Evolutionary conservation across 2,113 vertebrate genomes (phyloP).

Genomic region (Mobula birostris): DNA sequence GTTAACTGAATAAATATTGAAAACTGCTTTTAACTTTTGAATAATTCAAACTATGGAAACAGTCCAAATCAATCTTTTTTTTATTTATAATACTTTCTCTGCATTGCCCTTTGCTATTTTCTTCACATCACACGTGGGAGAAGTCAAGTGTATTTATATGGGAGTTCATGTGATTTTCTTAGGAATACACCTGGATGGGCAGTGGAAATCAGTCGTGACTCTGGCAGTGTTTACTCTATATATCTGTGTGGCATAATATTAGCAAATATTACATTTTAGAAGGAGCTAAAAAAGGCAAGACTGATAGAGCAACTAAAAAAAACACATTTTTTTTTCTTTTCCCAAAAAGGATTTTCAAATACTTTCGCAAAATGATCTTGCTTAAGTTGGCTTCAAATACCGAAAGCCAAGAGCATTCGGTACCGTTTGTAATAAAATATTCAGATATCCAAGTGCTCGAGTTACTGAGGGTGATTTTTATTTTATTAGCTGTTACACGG

Average conservation of each 20-base stretch:
- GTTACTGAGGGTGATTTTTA: constrained; percentile 30
- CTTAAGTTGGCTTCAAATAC: neutral
- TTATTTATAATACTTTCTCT: neutral
- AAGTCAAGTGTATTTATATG: neutral
- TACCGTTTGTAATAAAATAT: constrained; percentile 24
- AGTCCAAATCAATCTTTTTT: constrained; percentile 14
- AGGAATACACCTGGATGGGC: neutral
- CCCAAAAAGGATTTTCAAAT: neutral
- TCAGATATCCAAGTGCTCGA: neutral
- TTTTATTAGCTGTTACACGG: constrained; percentile 35
- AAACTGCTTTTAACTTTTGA: neutral
- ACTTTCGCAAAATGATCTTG: neutral
- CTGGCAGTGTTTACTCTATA: constrained; percentile 9
- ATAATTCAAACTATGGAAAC: neutral
- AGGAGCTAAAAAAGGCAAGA: neutral
- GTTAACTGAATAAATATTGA: constrained; percentile 10
- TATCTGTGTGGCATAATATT: neutral
- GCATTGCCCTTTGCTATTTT: neutral
- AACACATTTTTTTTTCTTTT: neutral
- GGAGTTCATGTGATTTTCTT: neutral
- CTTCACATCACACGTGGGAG: neutral
- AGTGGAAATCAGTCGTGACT: neutral
- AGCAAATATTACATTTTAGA: neutral
- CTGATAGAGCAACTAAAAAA: neutral
- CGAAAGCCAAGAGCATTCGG: neutral